phyloP scores from a whole-genome alignment of 2,113 vertebrate species.

The Rousettus leschenaultii region DNA sequence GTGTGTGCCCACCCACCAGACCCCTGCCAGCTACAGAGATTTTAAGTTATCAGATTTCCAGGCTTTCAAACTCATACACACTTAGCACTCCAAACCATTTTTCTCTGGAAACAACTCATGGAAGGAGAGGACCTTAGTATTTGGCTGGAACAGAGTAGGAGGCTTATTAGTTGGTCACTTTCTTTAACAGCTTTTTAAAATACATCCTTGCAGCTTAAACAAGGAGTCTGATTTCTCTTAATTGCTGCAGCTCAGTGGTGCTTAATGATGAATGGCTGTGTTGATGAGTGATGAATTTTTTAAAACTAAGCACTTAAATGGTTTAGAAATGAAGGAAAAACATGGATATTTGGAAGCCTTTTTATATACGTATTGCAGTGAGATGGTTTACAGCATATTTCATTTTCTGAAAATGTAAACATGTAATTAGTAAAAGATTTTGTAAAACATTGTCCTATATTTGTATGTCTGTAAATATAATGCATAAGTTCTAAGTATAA shows the following conservation, averaged over 20 bases:
- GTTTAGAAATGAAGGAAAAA: constrained; percentile 70
- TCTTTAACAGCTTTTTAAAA: not conserved
- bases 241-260: not conserved
- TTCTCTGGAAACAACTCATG: not conserved
- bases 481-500: constrained; percentile 80
- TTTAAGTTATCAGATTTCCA: not conserved
- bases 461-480: constrained; percentile 88
- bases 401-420: constrained; percentile 82
- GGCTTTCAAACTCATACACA: not conserved
- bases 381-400: constrained; percentile 75
- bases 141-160: not conserved
- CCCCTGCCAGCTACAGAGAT: not conserved
- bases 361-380: constrained; percentile 71
- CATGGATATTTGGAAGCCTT: constrained; percentile 59
- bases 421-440: constrained; percentile 84
- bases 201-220: not conserved
- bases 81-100: not conserved
- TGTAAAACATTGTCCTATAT: constrained; percentile 79
- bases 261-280: constrained; percentile 42
- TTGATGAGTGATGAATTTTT: constrained; percentile 56
- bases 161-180: not conserved
- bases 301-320: constrained; percentile 61
- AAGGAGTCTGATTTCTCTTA: not conserved
- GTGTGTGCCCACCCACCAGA: not conserved
- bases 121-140: not conserved